Evolutionary conservation across 2,888 invertebrate species (phyloP).

Genomic region (Agrotis segetum): DNA sequence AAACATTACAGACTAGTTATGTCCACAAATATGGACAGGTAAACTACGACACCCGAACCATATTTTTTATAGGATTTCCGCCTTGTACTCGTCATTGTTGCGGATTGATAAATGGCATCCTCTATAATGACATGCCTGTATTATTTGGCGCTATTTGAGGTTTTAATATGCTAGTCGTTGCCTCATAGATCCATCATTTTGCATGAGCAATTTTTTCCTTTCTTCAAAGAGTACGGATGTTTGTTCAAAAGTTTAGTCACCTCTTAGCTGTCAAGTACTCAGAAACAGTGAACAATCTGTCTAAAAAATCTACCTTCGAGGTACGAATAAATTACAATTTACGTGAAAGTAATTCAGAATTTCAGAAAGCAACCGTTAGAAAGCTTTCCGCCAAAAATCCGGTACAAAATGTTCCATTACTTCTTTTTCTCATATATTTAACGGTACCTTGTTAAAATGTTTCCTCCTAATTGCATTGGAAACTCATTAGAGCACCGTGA

Average conservation of each 20-base stretch:
- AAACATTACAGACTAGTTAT: not conserved
- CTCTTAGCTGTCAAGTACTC: not conserved
- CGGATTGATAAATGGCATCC: slow-evolving; percentile 39
- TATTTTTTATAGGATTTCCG: slow-evolving; percentile 43
- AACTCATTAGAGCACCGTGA: slow-evolving; percentile 80
- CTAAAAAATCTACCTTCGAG: slow-evolving; percentile 1
- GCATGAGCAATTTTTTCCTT: slow-evolving; percentile 5
- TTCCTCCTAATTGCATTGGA: slow-evolving; percentile 79
- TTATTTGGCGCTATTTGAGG: slow-evolving; percentile 13
- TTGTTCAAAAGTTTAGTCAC: slow-evolving; percentile 13
- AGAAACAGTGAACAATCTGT: slow-evolving; percentile 3
- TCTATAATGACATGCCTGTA: slow-evolving; percentile 18
- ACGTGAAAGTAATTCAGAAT: slow-evolving; percentile 30
- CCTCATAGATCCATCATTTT: slow-evolving; percentile 11
- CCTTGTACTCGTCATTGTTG: slow-evolving; percentile 12
- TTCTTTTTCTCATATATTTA: slow-evolving; percentile 62
- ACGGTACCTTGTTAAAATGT: slow-evolving; percentile 70
- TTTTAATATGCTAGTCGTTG: slow-evolving; percentile 21
- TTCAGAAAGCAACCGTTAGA: slow-evolving; percentile 9
- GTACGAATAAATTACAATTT: slow-evolving; percentile 23
- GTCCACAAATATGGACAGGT: slow-evolving; percentile 13
- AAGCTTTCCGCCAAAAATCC: slow-evolving; percentile 40
- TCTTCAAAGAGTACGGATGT: not conserved
- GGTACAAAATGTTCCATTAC: slow-evolving; percentile 40
- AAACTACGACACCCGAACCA: not conserved